These are phyloP conservation scores for Leucania comma DNA, from an alignment of 2,888 invertebrate genomes.

Conservation along the genomic window DNA sequence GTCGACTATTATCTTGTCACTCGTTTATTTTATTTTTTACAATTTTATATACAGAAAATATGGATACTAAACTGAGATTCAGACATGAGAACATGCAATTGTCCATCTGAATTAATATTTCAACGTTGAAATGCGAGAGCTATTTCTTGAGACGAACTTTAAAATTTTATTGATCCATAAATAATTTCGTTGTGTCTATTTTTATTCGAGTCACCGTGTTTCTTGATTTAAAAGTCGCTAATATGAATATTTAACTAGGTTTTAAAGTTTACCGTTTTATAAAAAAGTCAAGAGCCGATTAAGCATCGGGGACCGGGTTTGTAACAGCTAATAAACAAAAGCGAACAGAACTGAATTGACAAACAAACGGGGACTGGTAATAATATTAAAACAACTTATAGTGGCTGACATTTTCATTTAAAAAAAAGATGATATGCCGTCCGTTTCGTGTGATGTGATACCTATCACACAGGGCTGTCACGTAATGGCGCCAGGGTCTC, in stretches of 20 bases:
- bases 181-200: slow-evolving; percentile 45
- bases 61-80: slow-evolving; percentile 12
- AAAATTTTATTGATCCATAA: slow-evolving; percentile 56
- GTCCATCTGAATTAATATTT: slow-evolving; percentile 23
- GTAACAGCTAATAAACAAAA: slow-evolving; percentile 79
- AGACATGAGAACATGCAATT: slow-evolving; percentile 2
- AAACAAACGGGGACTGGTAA: slow-evolving; percentile 82
- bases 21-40: slow-evolving; percentile 47
- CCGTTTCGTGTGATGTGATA: slow-evolving; percentile 71
- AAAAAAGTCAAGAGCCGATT: slow-evolving; percentile 60
- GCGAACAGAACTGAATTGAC: slow-evolving; percentile 73
- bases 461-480: slow-evolving; percentile 69
- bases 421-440: slow-evolving; percentile 79
- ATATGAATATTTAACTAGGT: slow-evolving; percentile 45
- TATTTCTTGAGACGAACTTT: slow-evolving; percentile 16
- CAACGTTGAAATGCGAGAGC: slow-evolving; percentile 14
- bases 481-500: slow-evolving; percentile 60
- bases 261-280: slow-evolving; percentile 60
- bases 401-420: slow-evolving; percentile 86
- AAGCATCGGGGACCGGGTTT: slow-evolving; percentile 49
- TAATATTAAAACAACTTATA: slow-evolving; percentile 77
- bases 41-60: slow-evolving; percentile 36
- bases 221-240: slow-evolving; percentile 31
- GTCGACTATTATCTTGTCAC: slow-evolving; percentile 63
- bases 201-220: slow-evolving; percentile 21